Conservation (phyloP, 2,888 invertebrate genomes). For the Siphlonurus alternatus region DNA sequence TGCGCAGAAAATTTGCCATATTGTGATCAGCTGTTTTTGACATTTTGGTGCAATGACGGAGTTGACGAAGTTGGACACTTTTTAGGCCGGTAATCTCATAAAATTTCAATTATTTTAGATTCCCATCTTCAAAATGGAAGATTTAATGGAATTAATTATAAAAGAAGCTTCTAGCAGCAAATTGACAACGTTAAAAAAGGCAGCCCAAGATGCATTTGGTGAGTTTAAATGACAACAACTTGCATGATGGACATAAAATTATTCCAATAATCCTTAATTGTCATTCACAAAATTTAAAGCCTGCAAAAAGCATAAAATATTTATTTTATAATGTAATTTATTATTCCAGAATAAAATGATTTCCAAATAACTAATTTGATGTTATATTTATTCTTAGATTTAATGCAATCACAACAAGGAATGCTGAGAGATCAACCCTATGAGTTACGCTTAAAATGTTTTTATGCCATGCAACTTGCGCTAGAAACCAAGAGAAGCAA, state of each 20-base stretch:
- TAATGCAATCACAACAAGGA: slow-evolving; percentile 64
- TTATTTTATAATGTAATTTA: too few relatives aligned
- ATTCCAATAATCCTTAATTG: background rate
- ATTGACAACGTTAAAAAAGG: slow-evolving; percentile 52
- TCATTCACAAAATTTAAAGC: background rate
- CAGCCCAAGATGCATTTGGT: slow-evolving; percentile 80
- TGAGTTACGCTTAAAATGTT: slow-evolving; percentile 68
- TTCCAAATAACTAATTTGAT: too few relatives aligned
- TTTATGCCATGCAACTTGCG: slow-evolving; percentile 69
- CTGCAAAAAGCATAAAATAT: too few relatives aligned
- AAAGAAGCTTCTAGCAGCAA: slow-evolving; percentile 73
- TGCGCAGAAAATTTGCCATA: background rate
- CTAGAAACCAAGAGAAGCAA: slow-evolving; percentile 76
- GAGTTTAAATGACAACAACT: slow-evolving; percentile 20
- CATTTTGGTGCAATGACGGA: background rate
- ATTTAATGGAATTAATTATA: slow-evolving; percentile 64
- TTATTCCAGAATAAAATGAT: too few relatives aligned
- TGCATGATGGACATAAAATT: background rate
- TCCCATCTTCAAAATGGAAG: slow-evolving; percentile 52
- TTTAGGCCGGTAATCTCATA: background rate
- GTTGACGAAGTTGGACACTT: background rate
- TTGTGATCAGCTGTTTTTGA: background rate
- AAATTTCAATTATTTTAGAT: background rate
- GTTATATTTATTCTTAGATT: too few relatives aligned
- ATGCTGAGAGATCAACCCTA: slow-evolving; percentile 60